Percentiles rank a stretch among this genome's conserved stretches.
Conservation (phyloP, 2,113 vertebrate genomes). For the Tachysurus fulvidraco region DNA sequence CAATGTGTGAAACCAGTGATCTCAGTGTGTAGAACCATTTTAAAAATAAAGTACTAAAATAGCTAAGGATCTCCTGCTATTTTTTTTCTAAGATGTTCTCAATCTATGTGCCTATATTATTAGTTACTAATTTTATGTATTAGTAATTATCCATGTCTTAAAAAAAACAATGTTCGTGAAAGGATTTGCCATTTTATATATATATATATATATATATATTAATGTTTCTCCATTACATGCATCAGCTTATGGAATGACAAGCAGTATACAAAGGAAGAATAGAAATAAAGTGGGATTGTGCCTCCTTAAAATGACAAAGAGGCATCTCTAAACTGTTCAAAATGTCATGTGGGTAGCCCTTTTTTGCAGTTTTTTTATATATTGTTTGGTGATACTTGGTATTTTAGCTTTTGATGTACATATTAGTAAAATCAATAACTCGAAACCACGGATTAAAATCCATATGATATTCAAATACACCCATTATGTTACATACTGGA, state of each 20-base stretch:
- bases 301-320: slow-evolving; percentile 39
- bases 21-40: no score
- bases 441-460: slow-evolving; percentile 61
- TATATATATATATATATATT: background rate
- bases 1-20: no score
- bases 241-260: slow-evolving; percentile 67
- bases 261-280: slow-evolving; percentile 63
- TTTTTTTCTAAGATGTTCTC: no score
- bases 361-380: slow-evolving; percentile 37
- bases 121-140: background rate
- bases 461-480: slow-evolving; percentile 70
- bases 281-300: slow-evolving; percentile 59
- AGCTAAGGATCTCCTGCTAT: no score
- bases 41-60: no score
- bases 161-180: background rate
- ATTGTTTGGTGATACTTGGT: slow-evolving; percentile 41
- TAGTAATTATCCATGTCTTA: background rate
- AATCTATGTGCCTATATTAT: background rate
- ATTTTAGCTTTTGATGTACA: slow-evolving; percentile 63
- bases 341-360: slow-evolving; percentile 66
- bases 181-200: background rate
- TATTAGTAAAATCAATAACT: slow-evolving; percentile 60
- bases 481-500: slow-evolving; percentile 50
- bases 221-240: slow-evolving; percentile 60
- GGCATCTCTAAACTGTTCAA: slow-evolving; percentile 31